Evolutionary conservation across 2,113 vertebrate genomes (phyloP), one percentile per base, ranked within the genome.

Genomic region (Sinocyclocheilus rhinocerous): DNA sequence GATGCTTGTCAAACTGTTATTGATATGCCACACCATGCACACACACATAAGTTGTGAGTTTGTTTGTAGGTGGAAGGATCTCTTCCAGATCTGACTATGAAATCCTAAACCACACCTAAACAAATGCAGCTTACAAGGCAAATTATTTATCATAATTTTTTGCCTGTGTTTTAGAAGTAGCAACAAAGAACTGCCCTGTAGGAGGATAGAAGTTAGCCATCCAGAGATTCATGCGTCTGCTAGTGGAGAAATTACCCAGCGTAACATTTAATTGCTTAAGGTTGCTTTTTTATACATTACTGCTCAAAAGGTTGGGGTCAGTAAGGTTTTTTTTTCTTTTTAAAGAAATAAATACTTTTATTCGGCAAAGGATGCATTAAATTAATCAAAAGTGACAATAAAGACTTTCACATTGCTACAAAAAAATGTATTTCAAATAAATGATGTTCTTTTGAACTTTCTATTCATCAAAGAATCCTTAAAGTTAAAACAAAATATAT

Each of bases 1-100:
- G 22, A 69, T 65, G 78, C 57, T 26, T 78, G 84, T 78, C 84
- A 85, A 69, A 78, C 84, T 78, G 83, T 84, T 84, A 76, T 52
- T 52, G 82, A 84, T 73, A 72, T 22, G 10, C 29, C 59, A 48
- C 24, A 59, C 15, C 76, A 65, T 76, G 61, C n/a, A 50, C 63
- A 59, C 55, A 36, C 61, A 57, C 73, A 55, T 10, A 26, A 57
- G 18, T 57, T 57, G 55, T 57, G 20, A 26, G 57, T 81, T 16
- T 65, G 26, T 81, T 16, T 65, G 26, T 81, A 55, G 13, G n/a
- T 26, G 57, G n/a, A 79, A 81, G 39, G 36, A 48, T 42, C 42
- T 50, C 9, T 42, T 59, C 10, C 6, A 15, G 7, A 42, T 61
- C 33, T 6, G 11, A 15, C 11, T 18, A 36, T 12, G 10, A 22